Evolutionary conservation across 2,113 vertebrate species (phyloP).

Genomic region (Odocoileus virginianus): DNA sequence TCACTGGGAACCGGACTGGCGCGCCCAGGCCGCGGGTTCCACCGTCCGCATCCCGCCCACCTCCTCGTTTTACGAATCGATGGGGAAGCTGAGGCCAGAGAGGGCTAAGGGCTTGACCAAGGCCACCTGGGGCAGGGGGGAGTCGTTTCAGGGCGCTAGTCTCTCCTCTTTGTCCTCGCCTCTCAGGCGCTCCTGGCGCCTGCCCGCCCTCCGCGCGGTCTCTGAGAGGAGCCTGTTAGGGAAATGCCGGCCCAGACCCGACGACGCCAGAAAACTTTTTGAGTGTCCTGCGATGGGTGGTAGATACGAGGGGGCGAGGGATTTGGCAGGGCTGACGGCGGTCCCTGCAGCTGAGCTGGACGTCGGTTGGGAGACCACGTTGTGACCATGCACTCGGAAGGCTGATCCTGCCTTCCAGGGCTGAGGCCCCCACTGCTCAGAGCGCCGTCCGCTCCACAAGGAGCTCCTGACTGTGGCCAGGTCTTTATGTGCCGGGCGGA

Average conservation of each 20-base stretch:
- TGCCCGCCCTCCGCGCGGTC: not conserved
- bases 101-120: not conserved
- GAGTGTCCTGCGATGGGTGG: not conserved
- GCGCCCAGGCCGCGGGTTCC: not conserved
- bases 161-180: not conserved
- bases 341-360: not conserved
- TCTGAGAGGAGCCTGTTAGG: no score
- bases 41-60: not conserved
- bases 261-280: not conserved
- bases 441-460: fast-evolving
- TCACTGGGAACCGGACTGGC: not conserved
- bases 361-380: not conserved
- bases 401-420: not conserved
- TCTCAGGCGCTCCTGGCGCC: not conserved
- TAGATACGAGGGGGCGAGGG: not conserved
- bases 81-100: not conserved
- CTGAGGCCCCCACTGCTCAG: not conserved
- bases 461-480: not conserved
- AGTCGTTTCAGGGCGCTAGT: not conserved
- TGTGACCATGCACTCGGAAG: not conserved
- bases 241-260: not conserved
- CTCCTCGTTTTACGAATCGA: not conserved
- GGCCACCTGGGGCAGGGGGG: not conserved
- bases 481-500: not conserved
- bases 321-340: not conserved